Conservation (phyloP, 2,113 vertebrate species). For the Rhabdornis inornatus region DNA sequence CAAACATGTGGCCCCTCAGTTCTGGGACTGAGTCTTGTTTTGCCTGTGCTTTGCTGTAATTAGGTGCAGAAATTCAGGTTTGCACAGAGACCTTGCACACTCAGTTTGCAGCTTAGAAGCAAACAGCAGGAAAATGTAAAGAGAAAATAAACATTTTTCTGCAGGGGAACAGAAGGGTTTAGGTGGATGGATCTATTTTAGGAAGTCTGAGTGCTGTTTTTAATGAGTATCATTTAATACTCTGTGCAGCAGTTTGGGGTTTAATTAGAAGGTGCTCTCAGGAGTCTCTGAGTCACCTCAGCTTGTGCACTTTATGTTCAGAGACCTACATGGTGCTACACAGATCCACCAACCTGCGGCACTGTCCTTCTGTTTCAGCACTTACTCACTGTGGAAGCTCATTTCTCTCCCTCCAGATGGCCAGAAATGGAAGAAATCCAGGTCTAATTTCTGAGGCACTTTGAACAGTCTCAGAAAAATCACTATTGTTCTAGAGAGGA, state of each 20-base stretch:
- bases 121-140: background rate
- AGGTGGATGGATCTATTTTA: background rate
- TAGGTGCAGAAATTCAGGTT: background rate
- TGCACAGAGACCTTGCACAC: background rate
- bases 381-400: background rate
- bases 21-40: background rate
- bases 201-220: background rate
- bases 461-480: slow-evolving; percentile 53
- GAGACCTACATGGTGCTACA: background rate
- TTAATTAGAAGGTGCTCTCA: background rate
- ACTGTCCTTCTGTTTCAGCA: slow-evolving; percentile 10
- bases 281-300: background rate
- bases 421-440: slow-evolving; percentile 60
- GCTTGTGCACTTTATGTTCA: background rate
- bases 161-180: background rate
- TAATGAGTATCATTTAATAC: background rate
- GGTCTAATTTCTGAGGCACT: slow-evolving; percentile 56
- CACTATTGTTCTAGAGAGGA: slow-evolving; percentile 51
- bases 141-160: background rate
- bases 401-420: slow-evolving; percentile 63
- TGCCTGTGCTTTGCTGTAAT: background rate
- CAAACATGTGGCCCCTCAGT: background rate
- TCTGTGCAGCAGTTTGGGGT: background rate
- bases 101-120: background rate
- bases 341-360: slow-evolving; percentile 27